Percentiles rank a stretch among this genome's conserved stretches.
These are phyloP conservation scores for Lamellibrachia luymesi DNA, from an alignment of 1,140 invertebrate genomes.

Conservation along the genomic window DNA sequence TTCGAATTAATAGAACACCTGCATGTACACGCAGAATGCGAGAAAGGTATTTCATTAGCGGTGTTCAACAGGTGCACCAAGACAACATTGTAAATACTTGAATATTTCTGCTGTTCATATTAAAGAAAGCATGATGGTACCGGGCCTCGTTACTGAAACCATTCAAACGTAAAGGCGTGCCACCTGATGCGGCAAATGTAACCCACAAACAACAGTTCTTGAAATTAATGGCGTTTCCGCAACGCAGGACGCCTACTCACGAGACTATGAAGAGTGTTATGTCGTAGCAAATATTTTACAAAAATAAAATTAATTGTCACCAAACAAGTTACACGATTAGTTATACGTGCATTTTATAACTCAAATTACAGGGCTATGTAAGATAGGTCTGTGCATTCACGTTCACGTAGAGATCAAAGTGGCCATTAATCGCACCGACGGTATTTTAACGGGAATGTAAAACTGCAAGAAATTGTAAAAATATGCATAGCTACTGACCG, in stretches of 20 bases:
- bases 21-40: too few relatives aligned
- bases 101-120: too few relatives aligned
- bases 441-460: not conserved
- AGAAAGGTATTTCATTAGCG: too few relatives aligned
- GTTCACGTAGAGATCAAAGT: not conserved
- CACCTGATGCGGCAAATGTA: not conserved
- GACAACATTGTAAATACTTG: too few relatives aligned
- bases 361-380: not conserved
- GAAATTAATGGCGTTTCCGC: not conserved
- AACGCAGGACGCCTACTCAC: not conserved
- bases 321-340: not conserved
- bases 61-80: too few relatives aligned
- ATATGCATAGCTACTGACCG: not conserved
- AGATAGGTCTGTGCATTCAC: not conserved
- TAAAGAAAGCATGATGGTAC: not conserved
- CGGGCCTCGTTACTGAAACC: not conserved
- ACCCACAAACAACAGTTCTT: not conserved
- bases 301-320: not conserved
- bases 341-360: not conserved
- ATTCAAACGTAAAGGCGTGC: not conserved
- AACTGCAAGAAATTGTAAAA: conserved; percentile 1
- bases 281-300: not conserved
- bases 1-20: too few relatives aligned
- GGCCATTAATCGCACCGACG: not conserved
- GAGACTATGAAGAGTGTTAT: not conserved